These are phyloP conservation scores for Drosophila truncata DNA, from an alignment of 1,140 invertebrate species.

Conservation along the genomic window DNA sequence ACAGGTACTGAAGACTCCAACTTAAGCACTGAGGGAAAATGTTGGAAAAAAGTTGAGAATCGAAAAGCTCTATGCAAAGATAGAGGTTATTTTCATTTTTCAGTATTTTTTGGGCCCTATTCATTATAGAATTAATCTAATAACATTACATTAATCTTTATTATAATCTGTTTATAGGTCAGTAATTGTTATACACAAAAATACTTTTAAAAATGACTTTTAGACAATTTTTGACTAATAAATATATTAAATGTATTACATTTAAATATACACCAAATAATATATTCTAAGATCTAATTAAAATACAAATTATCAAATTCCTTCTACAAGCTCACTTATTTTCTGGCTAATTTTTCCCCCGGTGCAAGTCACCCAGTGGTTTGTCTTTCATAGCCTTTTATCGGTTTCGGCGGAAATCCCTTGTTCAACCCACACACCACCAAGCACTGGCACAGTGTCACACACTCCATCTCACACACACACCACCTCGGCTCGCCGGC, in stretches of 20 bases:
- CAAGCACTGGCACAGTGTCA: constrained; percentile 15
- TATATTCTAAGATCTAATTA: neutral
- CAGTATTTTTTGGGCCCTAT: neutral
- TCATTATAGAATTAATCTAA: neutral
- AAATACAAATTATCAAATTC: too few species aligned
- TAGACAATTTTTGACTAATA: too few species aligned
- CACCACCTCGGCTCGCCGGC: constrained; percentile 7
- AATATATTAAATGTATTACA: too few species aligned
- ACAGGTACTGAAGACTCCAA: constrained; percentile 42
- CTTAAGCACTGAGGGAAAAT: constrained; percentile 7
- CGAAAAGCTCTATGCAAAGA: neutral
- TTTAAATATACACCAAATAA: neutral
- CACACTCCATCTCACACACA: constrained; percentile 10
- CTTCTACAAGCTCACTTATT: too few species aligned
- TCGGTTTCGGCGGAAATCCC: constrained; percentile 70
- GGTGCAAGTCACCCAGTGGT: constrained; percentile 22
- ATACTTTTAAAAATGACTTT: too few species aligned
- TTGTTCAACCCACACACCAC: constrained; percentile 65
- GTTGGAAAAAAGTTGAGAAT: neutral
- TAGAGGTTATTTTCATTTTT: neutral
- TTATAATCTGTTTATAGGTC: too few species aligned
- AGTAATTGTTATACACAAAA: too few species aligned
- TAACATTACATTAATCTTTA: neutral
- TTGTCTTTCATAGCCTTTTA: constrained; percentile 48
- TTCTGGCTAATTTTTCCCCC: neutral